Base-by-base conservation (phyloP, 2,113 vertebrate genomes). In the Meles meles region DNA sequence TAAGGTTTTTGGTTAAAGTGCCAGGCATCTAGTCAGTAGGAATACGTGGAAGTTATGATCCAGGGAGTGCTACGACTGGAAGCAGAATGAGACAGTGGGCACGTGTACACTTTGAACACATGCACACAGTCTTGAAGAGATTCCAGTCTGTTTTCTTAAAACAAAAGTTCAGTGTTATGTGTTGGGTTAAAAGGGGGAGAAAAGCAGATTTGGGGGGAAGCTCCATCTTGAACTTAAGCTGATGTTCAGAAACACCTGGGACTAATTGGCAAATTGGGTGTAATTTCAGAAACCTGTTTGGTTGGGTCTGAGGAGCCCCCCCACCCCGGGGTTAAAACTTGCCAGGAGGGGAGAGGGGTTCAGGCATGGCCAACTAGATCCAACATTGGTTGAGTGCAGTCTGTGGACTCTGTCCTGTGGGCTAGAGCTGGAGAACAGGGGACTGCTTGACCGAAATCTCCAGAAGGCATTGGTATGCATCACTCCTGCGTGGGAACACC, bases 391-490 rank as follows among this genome's bases (percentile, higher is more conserved):
- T 39, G 42, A 77, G 52, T 20, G 21, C 17, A 67, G 69, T 21
- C 37, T 79, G 23, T 31, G 18, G 80, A 69, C 61, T 87, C 52
- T 87, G 49, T 7, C 15, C 3, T 34, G 27, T 55, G 65, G 44
- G 42, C 69, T 72, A 15, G 39, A 15, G 7, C 23, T 65, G 13
- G 63, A 65, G 29, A 65, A 17, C 18, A 7, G 44, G 42, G 47
- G 34, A 12, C 63, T 13, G 5, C 27, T 59, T 57, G 90, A 76
- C 15, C 23, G 86, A 61, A 90, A 23, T 31, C 20, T 72, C 17
- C 7, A 1, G 4, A 13, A 87, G 31, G 49, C 1, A 4, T 12
- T 49, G 37, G 27, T 8, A 3, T 31, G 47, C 9, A 6, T 14
- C 77, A 23, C 3, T 29, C 31, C 52, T 57, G 86, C 52, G 7